Conservation (phyloP, 2,888 invertebrate genomes). For the Epinotia nisella region DNA sequence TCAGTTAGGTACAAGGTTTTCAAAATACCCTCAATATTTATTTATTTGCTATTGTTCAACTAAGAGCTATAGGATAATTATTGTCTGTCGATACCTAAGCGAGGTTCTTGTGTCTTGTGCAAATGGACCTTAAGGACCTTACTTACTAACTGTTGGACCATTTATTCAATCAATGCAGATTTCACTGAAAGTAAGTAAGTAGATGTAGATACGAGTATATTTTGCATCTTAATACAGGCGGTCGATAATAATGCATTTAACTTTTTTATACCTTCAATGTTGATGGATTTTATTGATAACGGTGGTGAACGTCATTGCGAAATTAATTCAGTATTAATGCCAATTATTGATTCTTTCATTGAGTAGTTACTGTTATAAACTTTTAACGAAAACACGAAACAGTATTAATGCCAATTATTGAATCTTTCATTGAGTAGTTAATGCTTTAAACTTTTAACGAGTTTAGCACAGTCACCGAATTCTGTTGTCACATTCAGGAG, state of each 20-base stretch:
- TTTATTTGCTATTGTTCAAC: constrained; percentile 55
- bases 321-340: too few species aligned
- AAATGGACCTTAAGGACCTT: constrained; percentile 38
- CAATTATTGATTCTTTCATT: too few species aligned
- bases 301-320: too few species aligned
- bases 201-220: neutral
- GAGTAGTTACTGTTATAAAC: too few species aligned
- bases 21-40: constrained; percentile 50
- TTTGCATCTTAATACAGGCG: neutral
- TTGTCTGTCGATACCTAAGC: constrained; percentile 45
- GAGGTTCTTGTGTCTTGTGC: constrained; percentile 43
- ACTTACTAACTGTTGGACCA: neutral
- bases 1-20: constrained; percentile 44
- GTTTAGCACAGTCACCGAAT: too few species aligned
- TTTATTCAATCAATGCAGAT: neutral
- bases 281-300: too few species aligned
- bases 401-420: too few species aligned
- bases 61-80: constrained; percentile 49
- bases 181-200: neutral
- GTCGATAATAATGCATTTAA: neutral
- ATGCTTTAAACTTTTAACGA: too few species aligned
- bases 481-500: too few species aligned
- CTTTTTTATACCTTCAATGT: too few species aligned
- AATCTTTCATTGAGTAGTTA: too few species aligned
- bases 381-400: too few species aligned